phyloP scores from a whole-genome alignment of 1,140 invertebrate genomes.

The Drosophila triauraria region DNA sequence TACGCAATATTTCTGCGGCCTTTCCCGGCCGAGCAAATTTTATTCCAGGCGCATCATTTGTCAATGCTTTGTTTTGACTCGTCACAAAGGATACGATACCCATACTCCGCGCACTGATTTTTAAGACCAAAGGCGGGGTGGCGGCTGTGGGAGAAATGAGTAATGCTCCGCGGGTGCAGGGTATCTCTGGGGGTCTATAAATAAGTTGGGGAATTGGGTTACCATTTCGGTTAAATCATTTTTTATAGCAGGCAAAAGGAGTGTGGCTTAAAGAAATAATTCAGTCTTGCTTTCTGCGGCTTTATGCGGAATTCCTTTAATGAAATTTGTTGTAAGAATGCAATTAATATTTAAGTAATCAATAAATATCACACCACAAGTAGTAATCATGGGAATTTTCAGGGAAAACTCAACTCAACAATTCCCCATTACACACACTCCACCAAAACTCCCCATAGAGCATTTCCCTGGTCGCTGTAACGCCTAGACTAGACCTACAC shows the following conservation, averaged over 20 bases:
- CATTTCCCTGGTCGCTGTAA: constrained; percentile 9
- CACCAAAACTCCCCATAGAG: not conserved
- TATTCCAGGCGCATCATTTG: constrained; percentile 66
- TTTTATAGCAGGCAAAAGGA: not conserved
- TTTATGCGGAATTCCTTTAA: not conserved
- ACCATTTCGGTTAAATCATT: constrained; percentile 22
- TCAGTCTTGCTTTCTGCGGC: not conserved
- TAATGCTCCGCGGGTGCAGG: constrained; percentile 18
- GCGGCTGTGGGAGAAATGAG: constrained; percentile 1
- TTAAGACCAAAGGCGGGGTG: constrained; percentile 16
- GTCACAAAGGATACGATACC: constrained; percentile 28
- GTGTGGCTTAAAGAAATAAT: not conserved
- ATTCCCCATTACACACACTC: not conserved
- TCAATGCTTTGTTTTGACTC: constrained; percentile 65
- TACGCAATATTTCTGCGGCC: constrained; percentile 56
- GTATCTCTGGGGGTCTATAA: constrained; percentile 25
- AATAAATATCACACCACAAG: not conserved
- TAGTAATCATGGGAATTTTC: no score
- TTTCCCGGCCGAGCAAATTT: constrained; percentile 42
- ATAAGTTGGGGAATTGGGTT: constrained; percentile 19
- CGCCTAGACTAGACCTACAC: constrained; percentile 12
- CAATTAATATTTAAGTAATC: not conserved
- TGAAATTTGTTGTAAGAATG: not conserved
- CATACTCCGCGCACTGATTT: constrained; percentile 35
- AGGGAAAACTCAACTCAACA: not conserved